These are phyloP conservation scores for Paramormyrops hopkinsi DNA, from an alignment of 2,797 vertebrate genomes.

Conservation along the genomic window DNA sequence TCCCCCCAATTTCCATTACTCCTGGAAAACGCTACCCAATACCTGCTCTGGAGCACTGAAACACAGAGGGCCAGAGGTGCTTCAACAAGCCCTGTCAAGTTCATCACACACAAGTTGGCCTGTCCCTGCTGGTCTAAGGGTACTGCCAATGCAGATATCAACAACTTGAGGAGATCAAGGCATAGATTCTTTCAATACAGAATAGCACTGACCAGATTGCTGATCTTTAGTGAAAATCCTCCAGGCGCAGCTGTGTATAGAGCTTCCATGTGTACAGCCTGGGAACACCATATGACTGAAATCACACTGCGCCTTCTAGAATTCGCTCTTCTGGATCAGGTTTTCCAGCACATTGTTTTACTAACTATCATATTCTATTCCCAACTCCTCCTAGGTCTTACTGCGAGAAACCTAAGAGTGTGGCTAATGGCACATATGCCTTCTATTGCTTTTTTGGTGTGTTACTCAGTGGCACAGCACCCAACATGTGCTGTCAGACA, in stretches of 20 bases:
- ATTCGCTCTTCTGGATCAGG: background rate
- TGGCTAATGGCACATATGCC: background rate
- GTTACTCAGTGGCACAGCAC: background rate
- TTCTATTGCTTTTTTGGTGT: background rate
- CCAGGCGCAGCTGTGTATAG: background rate
- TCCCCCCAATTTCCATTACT: background rate
- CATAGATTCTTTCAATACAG: background rate
- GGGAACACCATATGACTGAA: constrained; percentile 10
- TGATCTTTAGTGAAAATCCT: background rate
- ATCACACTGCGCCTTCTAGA: background rate
- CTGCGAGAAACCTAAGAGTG: background rate
- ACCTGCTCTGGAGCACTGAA: background rate
- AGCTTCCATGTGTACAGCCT: background rate
- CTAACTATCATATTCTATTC: background rate
- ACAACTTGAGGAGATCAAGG: background rate
- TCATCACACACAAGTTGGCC: background rate
- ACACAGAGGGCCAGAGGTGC: background rate
- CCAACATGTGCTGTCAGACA: background rate
- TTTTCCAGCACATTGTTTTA: background rate
- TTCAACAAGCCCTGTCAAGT: background rate
- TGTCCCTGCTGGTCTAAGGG: background rate
- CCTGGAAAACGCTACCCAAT: background rate
- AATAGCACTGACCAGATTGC: background rate
- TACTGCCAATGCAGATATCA: background rate
- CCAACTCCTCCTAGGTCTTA: background rate